Percentiles rank a stretch among this genome's conserved stretches.
Evolutionary conservation across 2,113 vertebrate species (phyloP).

Genomic region (Acrocephalus arundinaceus): DNA sequence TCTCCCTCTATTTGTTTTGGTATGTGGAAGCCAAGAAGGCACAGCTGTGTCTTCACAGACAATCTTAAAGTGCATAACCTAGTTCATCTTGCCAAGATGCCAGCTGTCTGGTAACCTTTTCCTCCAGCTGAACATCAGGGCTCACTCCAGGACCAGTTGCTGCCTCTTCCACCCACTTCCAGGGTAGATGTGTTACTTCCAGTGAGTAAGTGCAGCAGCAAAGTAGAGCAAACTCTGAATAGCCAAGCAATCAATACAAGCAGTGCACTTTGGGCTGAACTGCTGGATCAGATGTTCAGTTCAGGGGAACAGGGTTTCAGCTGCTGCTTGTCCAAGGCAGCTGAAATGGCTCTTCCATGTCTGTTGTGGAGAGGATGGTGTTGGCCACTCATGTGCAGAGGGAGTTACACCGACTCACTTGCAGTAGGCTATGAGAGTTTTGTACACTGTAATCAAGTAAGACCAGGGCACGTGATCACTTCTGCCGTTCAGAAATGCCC

Average conservation of each 20-base stretch:
- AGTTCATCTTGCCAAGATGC: constrained; percentile 1
- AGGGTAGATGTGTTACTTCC: neutral
- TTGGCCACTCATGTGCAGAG: neutral
- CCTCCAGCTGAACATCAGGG: neutral
- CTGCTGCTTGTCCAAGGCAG: neutral
- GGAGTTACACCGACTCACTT: neutral
- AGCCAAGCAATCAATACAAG: neutral
- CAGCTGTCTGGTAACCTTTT: neutral
- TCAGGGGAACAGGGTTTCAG: neutral
- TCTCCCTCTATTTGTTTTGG: neutral
- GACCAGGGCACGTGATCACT: neutral
- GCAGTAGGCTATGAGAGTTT: accelerated
- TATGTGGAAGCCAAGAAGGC: neutral
- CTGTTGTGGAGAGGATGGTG: neutral
- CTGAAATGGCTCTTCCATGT: neutral
- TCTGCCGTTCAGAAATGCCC: neutral
- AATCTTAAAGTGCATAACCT: neutral
- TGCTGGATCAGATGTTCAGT: neutral
- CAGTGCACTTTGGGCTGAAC: neutral
- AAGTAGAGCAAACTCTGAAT: neutral
- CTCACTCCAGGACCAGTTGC: neutral
- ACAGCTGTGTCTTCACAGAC: neutral
- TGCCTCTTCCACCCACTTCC: neutral
- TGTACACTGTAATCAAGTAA: neutral
- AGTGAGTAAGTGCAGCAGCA: neutral